phyloP scores from a whole-genome alignment of 2,888 invertebrate species.

The Pseudanteris insignis region DNA sequence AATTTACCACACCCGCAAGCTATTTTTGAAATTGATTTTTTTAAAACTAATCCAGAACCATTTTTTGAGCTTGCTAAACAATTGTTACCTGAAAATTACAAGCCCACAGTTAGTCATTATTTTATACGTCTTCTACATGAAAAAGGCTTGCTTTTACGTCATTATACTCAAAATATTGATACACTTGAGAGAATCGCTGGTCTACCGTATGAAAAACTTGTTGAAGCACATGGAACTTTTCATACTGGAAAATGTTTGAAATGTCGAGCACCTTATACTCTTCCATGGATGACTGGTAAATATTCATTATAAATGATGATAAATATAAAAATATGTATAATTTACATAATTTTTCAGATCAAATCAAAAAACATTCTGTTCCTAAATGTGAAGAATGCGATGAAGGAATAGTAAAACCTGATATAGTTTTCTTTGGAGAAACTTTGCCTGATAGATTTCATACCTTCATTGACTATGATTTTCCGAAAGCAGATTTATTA shows the following conservation, averaged over 20 bases:
- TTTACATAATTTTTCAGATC: slow-evolving; percentile 71
- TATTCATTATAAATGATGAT: no score
- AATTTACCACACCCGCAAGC: slow-evolving; percentile 90
- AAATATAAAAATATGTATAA: no score
- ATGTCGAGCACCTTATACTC: slow-evolving; percentile 77
- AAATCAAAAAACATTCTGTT: slow-evolving; percentile 77
- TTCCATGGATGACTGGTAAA: slow-evolving; percentile 89
- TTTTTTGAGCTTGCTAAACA: slow-evolving; percentile 92
- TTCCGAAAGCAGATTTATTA: slow-evolving; percentile 86
- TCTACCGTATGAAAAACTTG: slow-evolving; percentile 82
- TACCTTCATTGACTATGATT: slow-evolving; percentile 75
- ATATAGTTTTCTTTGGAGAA: slow-evolving; percentile 97
- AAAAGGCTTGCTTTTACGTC: slow-evolving; percentile 79
- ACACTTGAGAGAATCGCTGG: slow-evolving; percentile 89
- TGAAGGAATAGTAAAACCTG: slow-evolving; percentile 87
- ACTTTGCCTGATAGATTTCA: slow-evolving; percentile 83
- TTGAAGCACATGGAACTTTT: slow-evolving; percentile 96
- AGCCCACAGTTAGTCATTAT: slow-evolving; percentile 91
- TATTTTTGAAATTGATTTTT: slow-evolving; percentile 91
- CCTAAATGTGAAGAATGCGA: slow-evolving; percentile 81
- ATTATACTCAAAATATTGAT: slow-evolving; percentile 94
- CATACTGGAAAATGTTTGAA: slow-evolving; percentile 85
- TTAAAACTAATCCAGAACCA: slow-evolving; percentile 87
- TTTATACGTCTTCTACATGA: slow-evolving; percentile 86
- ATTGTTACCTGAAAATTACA: slow-evolving; percentile 85